phyloP scores from a whole-genome alignment of 2,797 vertebrate species.

The Paratrypauchen microcephalus region DNA sequence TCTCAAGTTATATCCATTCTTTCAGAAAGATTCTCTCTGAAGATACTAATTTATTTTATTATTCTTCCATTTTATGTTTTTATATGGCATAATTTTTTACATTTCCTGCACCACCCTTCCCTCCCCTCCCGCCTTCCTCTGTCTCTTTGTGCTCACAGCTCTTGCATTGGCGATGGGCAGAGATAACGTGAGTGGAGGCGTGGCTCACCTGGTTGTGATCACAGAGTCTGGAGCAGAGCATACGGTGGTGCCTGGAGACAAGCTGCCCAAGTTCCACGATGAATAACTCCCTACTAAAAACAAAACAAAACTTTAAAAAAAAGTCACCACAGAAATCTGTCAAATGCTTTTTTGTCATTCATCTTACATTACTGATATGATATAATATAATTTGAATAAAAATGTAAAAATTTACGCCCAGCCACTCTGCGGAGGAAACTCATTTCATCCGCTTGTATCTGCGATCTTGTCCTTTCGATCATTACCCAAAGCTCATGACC shows the following conservation, averaged over 20 bases:
- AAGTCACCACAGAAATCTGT: neutral
- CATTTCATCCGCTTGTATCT: too few relatives aligned
- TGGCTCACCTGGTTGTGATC: constrained; percentile 82
- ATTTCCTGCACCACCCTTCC: too few relatives aligned
- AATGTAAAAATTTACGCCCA: too few relatives aligned
- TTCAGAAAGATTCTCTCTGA: neutral
- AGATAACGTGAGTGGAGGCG: constrained; percentile 87
- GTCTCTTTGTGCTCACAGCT: constrained; percentile 64
- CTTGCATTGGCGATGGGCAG: constrained; percentile 84
- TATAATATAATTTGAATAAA: neutral
- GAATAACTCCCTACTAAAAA: constrained; percentile 38
- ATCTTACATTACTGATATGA: neutral
- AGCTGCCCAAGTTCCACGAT: constrained; percentile 81
- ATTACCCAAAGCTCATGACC: too few relatives aligned
- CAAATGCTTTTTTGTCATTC: neutral
- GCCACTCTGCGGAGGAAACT: too few relatives aligned
- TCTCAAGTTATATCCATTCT: neutral
- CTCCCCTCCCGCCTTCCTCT: neutral
- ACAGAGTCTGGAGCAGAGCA: constrained; percentile 79
- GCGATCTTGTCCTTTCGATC: too few relatives aligned
- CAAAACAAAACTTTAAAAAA: fast-evolving
- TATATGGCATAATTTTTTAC: too few relatives aligned
- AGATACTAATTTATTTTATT: too few relatives aligned
- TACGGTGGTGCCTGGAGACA: constrained; percentile 78
- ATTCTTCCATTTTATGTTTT: too few relatives aligned